Evolutionary conservation across 37 sponge, comb jelly and placozoan species (phyloP).

Genomic region (Ephydatia muelleri): DNA sequence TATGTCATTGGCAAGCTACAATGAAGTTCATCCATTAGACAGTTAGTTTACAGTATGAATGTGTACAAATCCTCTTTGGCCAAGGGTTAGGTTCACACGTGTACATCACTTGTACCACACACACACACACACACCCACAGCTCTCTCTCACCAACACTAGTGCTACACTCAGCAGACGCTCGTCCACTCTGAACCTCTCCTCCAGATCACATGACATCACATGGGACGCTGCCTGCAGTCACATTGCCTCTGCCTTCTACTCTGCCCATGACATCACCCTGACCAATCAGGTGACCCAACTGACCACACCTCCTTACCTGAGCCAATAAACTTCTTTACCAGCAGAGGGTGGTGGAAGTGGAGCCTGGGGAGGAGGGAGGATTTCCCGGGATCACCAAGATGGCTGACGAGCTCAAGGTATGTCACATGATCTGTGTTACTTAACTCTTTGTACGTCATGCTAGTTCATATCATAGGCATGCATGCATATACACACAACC

Average conservation of each 20-base stretch:
- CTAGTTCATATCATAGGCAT: no score
- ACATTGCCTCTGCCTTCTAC: conserved; percentile 56
- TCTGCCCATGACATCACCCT: conserved; percentile 24
- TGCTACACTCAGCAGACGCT: conserved; percentile 63
- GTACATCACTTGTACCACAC: neutral
- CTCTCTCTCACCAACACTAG: conserved; percentile 16
- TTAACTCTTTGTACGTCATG: neutral
- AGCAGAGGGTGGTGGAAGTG: conserved; percentile 23
- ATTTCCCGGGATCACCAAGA: conserved; percentile 36
- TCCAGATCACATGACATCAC: conserved; percentile 3
- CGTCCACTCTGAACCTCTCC: conserved; percentile 34
- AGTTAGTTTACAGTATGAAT: neutral
- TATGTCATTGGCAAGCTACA: no score
- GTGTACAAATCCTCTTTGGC: neutral
- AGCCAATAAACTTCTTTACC: no score
- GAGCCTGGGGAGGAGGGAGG: conserved; percentile 29
- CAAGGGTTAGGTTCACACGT: neutral
- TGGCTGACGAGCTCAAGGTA: conserved; percentile 45
- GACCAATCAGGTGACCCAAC: conserved; percentile 26
- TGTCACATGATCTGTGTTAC: neutral
- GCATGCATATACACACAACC: no score
- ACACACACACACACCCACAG: conserved; percentile 8
- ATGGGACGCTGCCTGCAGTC: neutral
- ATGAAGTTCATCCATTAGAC: no score
- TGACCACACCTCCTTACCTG: no score